Evolutionary conservation across 2,888 invertebrate genomes (phyloP).

Genomic region (Cantharis rufa): DNA sequence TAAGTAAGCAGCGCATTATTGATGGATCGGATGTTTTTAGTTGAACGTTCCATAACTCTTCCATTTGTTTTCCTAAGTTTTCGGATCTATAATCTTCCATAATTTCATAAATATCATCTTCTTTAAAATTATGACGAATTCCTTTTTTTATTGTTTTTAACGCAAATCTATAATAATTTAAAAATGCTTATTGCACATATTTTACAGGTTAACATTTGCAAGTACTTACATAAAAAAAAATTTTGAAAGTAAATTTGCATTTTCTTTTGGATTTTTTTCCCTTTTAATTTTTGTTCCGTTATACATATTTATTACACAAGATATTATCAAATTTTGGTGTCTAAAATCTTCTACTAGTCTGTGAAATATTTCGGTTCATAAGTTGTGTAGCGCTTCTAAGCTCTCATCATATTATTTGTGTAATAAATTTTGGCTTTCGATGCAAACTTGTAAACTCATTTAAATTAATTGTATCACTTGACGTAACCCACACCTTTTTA

Average conservation of each 20-base stretch:
- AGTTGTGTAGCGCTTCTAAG: no score
- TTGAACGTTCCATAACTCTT: background rate
- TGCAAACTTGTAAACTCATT: no score
- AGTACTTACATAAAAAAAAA: constrained; percentile 66
- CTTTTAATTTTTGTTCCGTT: constrained; percentile 39
- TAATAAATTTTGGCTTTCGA: no score
- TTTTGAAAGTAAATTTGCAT: constrained; percentile 65
- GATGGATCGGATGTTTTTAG: background rate
- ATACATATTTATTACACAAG: background rate
- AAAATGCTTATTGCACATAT: background rate
- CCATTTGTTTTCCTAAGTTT: background rate
- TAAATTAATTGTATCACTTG: no score
- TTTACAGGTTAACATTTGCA: no score
- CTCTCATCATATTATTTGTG: no score
- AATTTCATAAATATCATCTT: background rate
- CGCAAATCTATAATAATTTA: constrained; percentile 8
- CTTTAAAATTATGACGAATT: background rate
- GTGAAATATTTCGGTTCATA: no score
- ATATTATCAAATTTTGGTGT: background rate
- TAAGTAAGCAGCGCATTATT: background rate
- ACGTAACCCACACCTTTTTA: no score
- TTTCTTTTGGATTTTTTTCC: constrained; percentile 65
- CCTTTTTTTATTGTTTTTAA: constrained; percentile 9
- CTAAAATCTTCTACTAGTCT: background rate
- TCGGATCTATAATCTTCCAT: background rate